phyloP scores from a whole-genome alignment of 1,140 invertebrate species.

The Ylistrum balloti region DNA sequence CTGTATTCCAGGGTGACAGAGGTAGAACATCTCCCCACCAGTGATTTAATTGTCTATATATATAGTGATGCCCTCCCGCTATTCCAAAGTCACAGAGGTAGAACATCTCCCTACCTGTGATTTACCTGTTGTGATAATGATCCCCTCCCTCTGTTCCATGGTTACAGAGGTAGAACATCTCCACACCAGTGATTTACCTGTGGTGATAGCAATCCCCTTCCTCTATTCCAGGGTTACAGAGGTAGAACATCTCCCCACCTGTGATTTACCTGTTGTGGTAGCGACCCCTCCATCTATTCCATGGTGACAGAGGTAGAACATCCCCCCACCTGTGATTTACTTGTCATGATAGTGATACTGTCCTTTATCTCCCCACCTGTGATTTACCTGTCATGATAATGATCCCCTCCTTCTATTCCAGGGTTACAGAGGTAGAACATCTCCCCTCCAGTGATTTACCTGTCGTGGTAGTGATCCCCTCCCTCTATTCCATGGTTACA shows the following conservation, averaged over 20 bases:
- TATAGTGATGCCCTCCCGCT: background rate
- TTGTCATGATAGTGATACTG: background rate
- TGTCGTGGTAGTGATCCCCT: background rate
- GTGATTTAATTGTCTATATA: constrained; percentile 61
- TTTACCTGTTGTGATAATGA: background rate
- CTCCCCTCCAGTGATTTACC: background rate
- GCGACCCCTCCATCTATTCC: background rate
- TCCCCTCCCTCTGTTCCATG: constrained; percentile 42
- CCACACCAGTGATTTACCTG: background rate
- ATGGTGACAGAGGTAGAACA: background rate
- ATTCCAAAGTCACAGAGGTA: constrained; percentile 70
- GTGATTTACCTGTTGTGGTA: constrained; percentile 59
- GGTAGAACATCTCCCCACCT: constrained; percentile 67
- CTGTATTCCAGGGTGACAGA: constrained; percentile 67
- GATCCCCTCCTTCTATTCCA: background rate
- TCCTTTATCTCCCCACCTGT: background rate
- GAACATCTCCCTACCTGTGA: constrained; percentile 56
- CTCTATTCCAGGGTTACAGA: constrained; percentile 66
- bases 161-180: background rate
- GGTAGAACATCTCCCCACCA: constrained; percentile 68
- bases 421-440: background rate
- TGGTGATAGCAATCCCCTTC: background rate
- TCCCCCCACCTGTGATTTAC: background rate
- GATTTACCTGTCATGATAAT: background rate
- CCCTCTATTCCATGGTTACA: constrained; percentile 66